These are phyloP conservation scores for Gavialis gangeticus DNA, from an alignment of 2,113 vertebrate genomes.

Conservation along the genomic window DNA sequence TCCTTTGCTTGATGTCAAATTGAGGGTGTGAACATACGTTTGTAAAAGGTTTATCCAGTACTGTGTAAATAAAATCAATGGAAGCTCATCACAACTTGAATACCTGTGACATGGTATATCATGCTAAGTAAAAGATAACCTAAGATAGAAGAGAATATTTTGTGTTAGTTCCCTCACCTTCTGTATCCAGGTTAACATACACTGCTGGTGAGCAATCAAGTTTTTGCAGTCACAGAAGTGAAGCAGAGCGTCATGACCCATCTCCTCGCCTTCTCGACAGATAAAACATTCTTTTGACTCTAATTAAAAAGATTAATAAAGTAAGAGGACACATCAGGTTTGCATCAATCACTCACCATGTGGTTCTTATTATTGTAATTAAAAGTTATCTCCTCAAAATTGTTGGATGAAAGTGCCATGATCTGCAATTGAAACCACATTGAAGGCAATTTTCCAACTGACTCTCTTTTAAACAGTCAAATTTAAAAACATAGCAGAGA, in stretches of 20 bases:
- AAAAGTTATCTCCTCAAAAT: constrained; percentile 84
- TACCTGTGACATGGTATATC: not conserved
- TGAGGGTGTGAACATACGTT: not conserved
- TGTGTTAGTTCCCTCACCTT: constrained; percentile 55
- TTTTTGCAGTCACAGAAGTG: constrained; percentile 81
- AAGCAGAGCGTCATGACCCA: constrained; percentile 75
- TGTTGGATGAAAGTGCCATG: constrained; percentile 79
- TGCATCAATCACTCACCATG: constrained; percentile 82
- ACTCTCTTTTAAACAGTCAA: constrained; percentile 61
- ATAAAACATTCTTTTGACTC: constrained; percentile 87
- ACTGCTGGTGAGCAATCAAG: constrained; percentile 73
- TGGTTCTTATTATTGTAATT: constrained; percentile 86
- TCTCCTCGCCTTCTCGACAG: constrained; percentile 82
- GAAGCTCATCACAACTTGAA: not conserved
- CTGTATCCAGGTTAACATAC: constrained; percentile 78
- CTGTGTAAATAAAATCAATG: not conserved
- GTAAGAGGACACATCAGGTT: constrained; percentile 81
- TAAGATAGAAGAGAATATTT: constrained; percentile 27
- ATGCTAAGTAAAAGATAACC: not conserved
- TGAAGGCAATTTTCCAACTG: constrained; percentile 71
- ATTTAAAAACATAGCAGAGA: constrained; percentile 55
- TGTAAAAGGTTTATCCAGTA: not conserved
- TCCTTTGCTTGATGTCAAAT: not conserved
- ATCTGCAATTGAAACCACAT: constrained; percentile 85
- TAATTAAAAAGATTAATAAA: constrained; percentile 86